phyloP scores from a whole-genome alignment of 2,797 vertebrate species.

The Mus caroli region DNA sequence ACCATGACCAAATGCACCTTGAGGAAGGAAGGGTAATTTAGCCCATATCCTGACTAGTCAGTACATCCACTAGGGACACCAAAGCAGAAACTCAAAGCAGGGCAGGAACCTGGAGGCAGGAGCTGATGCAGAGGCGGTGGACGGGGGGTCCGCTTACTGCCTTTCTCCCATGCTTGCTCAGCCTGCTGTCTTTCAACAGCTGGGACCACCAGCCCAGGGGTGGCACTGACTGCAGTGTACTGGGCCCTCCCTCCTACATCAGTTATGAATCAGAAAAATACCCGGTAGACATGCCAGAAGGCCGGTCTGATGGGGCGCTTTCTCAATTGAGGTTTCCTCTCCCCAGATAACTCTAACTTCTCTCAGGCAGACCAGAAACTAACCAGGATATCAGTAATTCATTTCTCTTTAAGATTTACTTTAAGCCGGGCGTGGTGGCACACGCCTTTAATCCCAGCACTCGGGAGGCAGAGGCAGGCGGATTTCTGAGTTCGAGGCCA shows the following conservation, averaged over 20 bases:
- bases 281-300: neutral
- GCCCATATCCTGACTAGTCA: neutral
- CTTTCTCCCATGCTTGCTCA: neutral
- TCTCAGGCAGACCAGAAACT: neutral
- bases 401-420: neutral
- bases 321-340: no score
- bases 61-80: neutral
- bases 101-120: neutral
- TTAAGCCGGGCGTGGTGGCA: no score
- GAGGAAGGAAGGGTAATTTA: neutral
- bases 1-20: neutral
- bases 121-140: neutral
- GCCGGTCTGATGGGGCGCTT: neutral
- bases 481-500: no score
- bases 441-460: no score
- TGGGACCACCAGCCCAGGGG: neutral
- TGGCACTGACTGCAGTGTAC: neutral
- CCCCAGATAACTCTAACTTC: neutral
- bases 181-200: neutral
- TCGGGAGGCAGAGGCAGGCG: no score
- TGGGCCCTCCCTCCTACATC: neutral
- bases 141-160: neutral
- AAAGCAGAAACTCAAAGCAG: neutral
- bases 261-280: neutral
- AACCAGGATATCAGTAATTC: neutral